Percentiles rank a stretch among this genome's conserved stretches.
Evolutionary conservation across 2,113 vertebrate genomes (phyloP).

Genomic region (Suricata suricatta): DNA sequence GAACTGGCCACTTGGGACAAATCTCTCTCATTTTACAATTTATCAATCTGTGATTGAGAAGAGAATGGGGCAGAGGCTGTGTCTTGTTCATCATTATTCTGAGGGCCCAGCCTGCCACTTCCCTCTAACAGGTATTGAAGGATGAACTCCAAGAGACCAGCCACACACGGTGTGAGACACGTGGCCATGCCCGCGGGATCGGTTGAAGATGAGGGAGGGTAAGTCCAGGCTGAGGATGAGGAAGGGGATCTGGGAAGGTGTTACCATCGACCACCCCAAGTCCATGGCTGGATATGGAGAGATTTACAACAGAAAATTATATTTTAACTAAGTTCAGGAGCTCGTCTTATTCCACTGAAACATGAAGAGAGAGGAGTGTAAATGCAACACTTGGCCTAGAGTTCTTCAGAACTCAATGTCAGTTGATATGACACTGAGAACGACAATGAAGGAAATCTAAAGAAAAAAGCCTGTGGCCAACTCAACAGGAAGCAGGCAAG

Average conservation of each 20-base stretch:
- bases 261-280: background rate
- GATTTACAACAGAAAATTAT: background rate
- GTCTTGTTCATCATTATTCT: background rate
- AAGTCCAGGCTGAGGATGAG: too few relatives aligned
- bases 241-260: background rate
- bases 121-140: background rate
- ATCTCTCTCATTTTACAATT: background rate
- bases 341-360: background rate
- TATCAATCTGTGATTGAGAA: background rate
- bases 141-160: too few relatives aligned
- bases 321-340: background rate
- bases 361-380: background rate
- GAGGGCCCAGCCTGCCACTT: background rate
- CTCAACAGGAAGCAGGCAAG: background rate
- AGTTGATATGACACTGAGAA: background rate
- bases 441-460: background rate
- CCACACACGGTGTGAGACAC: background rate
- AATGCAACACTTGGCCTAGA: background rate
- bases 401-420: background rate
- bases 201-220: background rate
- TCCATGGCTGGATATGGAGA: background rate
- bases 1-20: background rate
- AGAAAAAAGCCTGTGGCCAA: background rate
- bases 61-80: background rate
- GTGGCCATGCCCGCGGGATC: accelerated